A percentile compares a stretch with the other conserved stretches of the same genome.
These are phyloP conservation scores for Coluber constrictor DNA, from an alignment of 2,797 vertebrate species.

Conservation along the genomic window DNA sequence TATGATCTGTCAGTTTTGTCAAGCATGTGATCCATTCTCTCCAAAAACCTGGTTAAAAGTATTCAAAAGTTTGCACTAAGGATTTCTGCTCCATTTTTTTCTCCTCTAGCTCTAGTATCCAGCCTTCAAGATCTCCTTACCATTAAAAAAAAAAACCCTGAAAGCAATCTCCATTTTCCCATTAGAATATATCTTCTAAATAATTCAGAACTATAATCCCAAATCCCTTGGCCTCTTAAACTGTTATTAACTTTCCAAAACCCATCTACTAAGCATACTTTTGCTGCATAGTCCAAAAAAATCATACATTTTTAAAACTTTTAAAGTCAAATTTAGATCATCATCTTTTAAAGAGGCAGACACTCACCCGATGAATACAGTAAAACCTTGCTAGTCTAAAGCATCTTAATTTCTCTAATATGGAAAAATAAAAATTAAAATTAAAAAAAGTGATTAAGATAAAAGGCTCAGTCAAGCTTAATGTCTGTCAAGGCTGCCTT, in stretches of 20 bases:
- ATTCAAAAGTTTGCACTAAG: not conserved
- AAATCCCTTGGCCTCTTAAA: not conserved
- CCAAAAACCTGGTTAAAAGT: not conserved
- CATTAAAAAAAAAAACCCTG: not conserved
- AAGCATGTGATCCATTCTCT: not conserved
- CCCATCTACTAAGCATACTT: not conserved
- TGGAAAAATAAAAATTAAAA: not conserved
- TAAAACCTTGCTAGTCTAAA: not conserved
- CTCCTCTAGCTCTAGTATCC: not conserved
- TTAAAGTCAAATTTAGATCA: not conserved
- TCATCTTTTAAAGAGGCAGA: not conserved
- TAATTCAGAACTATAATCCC: not conserved
- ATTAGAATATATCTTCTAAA: not conserved
- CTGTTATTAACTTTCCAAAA: not conserved
- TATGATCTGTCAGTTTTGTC: not conserved
- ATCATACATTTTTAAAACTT: not conserved
- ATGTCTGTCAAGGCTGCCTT: not conserved
- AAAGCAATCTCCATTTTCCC: not conserved
- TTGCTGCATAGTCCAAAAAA: not conserved
- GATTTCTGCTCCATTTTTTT: not conserved
- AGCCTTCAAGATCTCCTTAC: not conserved
- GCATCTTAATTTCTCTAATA: not conserved
- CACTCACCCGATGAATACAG: not conserved
- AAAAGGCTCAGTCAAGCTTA: not conserved
- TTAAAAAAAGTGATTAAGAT: not conserved